Base-by-base conservation (phyloP, 2,797 vertebrate genomes). In the Thripadectes ignobilis region DNA sequence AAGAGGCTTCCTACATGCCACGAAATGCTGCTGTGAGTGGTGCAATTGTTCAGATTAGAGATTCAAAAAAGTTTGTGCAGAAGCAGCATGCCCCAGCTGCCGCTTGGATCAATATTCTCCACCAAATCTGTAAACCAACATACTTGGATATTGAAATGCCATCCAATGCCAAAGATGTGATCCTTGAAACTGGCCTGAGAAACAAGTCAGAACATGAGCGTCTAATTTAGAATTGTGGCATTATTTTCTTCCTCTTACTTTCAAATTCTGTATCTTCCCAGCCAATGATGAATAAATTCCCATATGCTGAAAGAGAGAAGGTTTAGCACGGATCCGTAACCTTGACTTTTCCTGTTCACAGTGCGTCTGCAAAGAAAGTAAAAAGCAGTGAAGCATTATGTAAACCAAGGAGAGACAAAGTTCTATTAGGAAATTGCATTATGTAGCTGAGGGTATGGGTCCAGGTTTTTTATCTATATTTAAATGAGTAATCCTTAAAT, bases 281-380 rank as follows among this genome's bases (percentile, higher is more conserved):
- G 94, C 14, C 59, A 99, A 92, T 4, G 99, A 99, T 15, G 99
- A 99, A 84, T 98, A 96, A 26, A 97, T 91, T 65, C 99, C 99
- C 18, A 99, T 96, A 12, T 99, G 99, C 94, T 99, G 99, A 88
- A 99, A 99, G 45, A 99, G 98, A 11, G 99, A 99, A 2, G 99
- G 99, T 49, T 97, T 98, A 94, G 98, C 98, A 36, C 93, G 96
- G 77, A 98, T 96, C 79, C 97, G 98, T 30, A 98, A 77, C 59
- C 89, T 84, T 5, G 91, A 96, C 88, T 99, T 99, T 94, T 98
- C 98, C 5, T 26, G 18, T n/a, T 95, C 88, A 88, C 99, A 99
- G 92, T 99, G 75, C 85, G 82, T 95, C 98, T 98, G 76, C 17
- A 92, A 94, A 92, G 62, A 85, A 89, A 92, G 85, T 6, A 72